Percentiles rank a stretch among this genome's conserved stretches.
Conservation (phyloP, 2,113 vertebrate species). For the Gobiocypris rarus region DNA sequence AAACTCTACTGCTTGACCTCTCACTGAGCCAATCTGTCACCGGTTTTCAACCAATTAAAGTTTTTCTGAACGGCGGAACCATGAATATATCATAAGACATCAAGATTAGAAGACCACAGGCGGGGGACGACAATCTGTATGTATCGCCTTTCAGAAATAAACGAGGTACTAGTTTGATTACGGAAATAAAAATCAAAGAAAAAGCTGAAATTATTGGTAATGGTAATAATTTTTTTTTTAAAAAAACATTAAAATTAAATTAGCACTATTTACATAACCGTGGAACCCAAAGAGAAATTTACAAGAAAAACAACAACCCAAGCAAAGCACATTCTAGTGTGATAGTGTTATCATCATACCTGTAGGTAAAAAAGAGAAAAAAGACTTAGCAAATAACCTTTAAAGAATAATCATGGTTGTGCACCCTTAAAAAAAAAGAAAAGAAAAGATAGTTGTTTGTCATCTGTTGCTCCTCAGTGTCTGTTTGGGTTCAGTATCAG, state of each 20-base stretch:
- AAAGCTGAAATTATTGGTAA: neutral
- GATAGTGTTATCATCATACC: slow-evolving; percentile 57
- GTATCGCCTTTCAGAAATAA: neutral
- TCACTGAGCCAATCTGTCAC: neutral
- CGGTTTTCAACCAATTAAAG: neutral
- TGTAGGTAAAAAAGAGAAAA: neutral
- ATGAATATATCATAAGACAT: neutral
- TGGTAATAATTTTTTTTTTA: too few species aligned
- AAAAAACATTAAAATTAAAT: slow-evolving; percentile 55
- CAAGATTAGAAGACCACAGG: slow-evolving; percentile 6
- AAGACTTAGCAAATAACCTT: neutral
- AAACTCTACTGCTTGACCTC: neutral
- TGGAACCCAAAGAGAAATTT: slow-evolving; percentile 19
- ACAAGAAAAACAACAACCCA: neutral
- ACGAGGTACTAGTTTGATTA: slow-evolving; percentile 4
- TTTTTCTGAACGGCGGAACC: neutral
- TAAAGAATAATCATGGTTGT: neutral
- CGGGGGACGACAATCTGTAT: neutral
- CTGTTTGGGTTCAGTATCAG: slow-evolving; percentile 17
- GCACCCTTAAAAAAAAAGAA: neutral
- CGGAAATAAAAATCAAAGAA: neutral
- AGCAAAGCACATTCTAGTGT: slow-evolving; percentile 45
- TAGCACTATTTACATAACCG: slow-evolving; percentile 50
- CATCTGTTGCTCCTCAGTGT: neutral
- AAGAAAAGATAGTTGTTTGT: neutral